Conservation (phyloP, 2,888 invertebrate species). For the Rotaria sp. region DNA sequence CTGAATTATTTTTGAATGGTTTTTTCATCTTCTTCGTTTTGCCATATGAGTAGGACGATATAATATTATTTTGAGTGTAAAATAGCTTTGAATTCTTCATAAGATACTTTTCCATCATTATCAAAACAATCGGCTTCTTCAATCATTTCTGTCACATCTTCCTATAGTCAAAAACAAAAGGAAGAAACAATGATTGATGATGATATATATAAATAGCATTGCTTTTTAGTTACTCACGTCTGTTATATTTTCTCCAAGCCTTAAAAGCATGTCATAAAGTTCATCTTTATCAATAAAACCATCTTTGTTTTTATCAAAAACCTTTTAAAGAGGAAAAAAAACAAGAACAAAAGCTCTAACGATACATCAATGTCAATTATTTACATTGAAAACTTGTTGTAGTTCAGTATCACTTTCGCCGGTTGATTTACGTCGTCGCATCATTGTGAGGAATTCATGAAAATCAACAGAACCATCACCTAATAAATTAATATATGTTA, state of each 20-base stretch:
- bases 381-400: neutral
- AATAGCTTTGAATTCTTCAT: conserved; percentile 22
- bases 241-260: neutral
- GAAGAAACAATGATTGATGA: neutral
- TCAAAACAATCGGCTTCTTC: conserved; percentile 5
- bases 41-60: neutral
- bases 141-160: conserved; percentile 25
- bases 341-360: neutral
- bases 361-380: neutral
- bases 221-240: neutral
- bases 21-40: neutral
- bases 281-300: conserved; percentile 20
- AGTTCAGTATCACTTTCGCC: neutral
- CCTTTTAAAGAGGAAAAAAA: neutral
- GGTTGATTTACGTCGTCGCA: neutral
- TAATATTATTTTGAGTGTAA: neutral
- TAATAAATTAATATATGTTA: neutral
- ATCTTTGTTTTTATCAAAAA: conserved; percentile 23
- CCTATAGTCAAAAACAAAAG: neutral
- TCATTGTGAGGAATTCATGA: conserved; percentile 16
- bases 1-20: neutral
- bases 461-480: conserved; percentile 1
- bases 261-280: neutral
- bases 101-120: neutral
- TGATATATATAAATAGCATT: neutral